These are phyloP conservation scores for Wasmannia auropunctata DNA, from an alignment of 1,140 invertebrate species.

Conservation along the genomic window DNA sequence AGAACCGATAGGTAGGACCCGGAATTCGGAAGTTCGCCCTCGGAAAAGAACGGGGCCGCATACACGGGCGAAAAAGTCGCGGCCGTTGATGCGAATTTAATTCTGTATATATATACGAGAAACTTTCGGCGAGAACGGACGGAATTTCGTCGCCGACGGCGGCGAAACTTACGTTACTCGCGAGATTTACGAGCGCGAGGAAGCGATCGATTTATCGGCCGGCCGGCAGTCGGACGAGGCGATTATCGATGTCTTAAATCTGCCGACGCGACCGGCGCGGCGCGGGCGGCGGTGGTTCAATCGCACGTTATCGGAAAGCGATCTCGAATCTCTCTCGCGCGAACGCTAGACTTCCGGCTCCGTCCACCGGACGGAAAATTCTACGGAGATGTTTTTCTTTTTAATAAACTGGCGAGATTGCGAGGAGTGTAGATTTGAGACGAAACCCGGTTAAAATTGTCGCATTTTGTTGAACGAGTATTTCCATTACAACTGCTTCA, in stretches of 20 bases:
- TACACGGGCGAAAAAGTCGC: constrained; percentile 5
- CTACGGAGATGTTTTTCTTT: not conserved
- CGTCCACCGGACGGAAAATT: not conserved
- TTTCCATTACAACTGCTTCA: not conserved
- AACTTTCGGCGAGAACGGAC: constrained; percentile 1
- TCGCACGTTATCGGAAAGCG: constrained; percentile 49
- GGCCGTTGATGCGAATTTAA: constrained; percentile 49
- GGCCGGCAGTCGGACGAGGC: constrained; percentile 30
- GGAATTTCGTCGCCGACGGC: constrained; percentile 8
- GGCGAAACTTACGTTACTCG: constrained; percentile 20
- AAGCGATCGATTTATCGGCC: constrained; percentile 53
- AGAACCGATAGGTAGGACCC: not conserved
- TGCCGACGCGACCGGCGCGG: constrained; percentile 35
- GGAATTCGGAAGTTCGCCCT: constrained; percentile 6
- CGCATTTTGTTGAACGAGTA: not conserved
- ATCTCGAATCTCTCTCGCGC: constrained; percentile 34
- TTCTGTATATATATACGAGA: constrained; percentile 26
- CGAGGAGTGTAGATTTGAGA: not conserved
- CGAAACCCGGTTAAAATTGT: not conserved
- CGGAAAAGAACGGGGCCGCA: not conserved
- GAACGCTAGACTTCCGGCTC: constrained; percentile 35
- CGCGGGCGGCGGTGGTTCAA: no score
- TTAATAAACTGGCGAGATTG: constrained; percentile 19
- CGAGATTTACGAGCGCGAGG: constrained; percentile 40
- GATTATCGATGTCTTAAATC: constrained; percentile 60